Evolutionary conservation across 2,888 invertebrate species (phyloP).

Genomic region (Carabus problematicus): DNA sequence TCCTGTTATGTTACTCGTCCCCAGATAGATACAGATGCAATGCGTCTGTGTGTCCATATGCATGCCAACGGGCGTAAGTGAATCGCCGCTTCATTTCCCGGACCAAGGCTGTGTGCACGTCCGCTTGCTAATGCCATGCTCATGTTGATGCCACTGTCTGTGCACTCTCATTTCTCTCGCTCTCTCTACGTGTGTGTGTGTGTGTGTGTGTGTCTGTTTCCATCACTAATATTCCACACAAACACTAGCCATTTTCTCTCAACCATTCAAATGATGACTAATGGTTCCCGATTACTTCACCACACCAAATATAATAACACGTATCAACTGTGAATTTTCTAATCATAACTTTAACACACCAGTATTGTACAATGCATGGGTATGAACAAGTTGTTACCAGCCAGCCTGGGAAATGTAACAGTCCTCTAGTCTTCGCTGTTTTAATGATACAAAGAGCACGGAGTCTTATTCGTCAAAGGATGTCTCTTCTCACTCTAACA

Average conservation of each 20-base stretch:
- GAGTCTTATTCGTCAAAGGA: too few relatives aligned
- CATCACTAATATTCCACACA: too few relatives aligned
- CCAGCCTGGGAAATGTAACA: too few relatives aligned
- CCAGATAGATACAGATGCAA: constrained; percentile 4
- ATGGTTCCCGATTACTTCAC: constrained; percentile 18
- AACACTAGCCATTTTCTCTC: constrained; percentile 8
- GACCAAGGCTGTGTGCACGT: constrained; percentile 6
- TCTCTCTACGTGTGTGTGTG: too few relatives aligned
- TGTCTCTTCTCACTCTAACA: too few relatives aligned
- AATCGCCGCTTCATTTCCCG: constrained; percentile 4
- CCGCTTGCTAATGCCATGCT: too few relatives aligned
- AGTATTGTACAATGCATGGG: too few relatives aligned
- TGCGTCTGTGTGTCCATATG: constrained; percentile 9
- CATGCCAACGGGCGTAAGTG: constrained; percentile 6
- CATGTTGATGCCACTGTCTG: too few relatives aligned
- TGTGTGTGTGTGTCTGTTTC: too few relatives aligned
- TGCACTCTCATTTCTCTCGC: not conserved
- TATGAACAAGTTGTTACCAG: too few relatives aligned
- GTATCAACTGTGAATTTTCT: constrained; percentile 23
- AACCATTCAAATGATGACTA: constrained; percentile 19
- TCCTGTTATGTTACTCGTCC: constrained; percentile 3
- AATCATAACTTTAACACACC: not conserved
- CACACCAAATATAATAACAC: constrained; percentile 13
- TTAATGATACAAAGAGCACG: too few relatives aligned
- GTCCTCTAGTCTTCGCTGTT: too few relatives aligned